phyloP scores from a whole-genome alignment of 2,797 vertebrate species.

The Emydoidea blandingii region DNA sequence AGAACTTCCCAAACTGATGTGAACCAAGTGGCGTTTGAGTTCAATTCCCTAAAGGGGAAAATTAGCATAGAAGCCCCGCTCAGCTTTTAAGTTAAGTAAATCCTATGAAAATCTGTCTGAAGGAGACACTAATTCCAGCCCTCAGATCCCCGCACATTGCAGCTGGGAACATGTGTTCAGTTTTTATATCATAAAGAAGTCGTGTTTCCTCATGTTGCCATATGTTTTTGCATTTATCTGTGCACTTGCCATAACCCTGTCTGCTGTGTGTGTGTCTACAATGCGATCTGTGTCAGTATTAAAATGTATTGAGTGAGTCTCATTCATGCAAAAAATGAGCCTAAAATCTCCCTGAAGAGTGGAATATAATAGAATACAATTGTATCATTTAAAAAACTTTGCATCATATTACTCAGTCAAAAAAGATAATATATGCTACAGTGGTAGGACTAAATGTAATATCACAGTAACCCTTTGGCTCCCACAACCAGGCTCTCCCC shows the following conservation, averaged over 20 bases:
- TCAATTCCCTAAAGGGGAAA: conserved; percentile 41
- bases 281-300: conserved; percentile 57
- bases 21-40: conserved; percentile 29
- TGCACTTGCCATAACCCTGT: conserved; percentile 72
- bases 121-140: conserved; percentile 57
- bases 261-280: conserved; percentile 63
- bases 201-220: conserved; percentile 73
- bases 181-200: conserved; percentile 70
- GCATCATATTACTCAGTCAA: conserved; percentile 67
- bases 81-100: conserved; percentile 69
- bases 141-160: conserved; percentile 33
- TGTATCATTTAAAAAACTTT: conserved; percentile 73
- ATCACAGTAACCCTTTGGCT: conserved; percentile 37
- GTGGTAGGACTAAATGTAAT: conserved; percentile 41
- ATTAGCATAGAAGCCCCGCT: conserved; percentile 57
- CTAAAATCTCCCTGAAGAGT: conserved; percentile 71
- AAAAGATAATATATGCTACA: conserved; percentile 50
- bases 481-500: background rate
- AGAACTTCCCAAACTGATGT: conserved; percentile 16
- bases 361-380: conserved; percentile 69
- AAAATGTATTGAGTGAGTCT: conserved; percentile 47
- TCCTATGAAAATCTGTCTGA: conserved; percentile 57
- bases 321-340: conserved; percentile 74
- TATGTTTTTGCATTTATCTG: conserved; percentile 71
- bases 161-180: conserved; percentile 59